Base-by-base conservation (phyloP, 2,797 vertebrate species). In the Spatula clypeata region DNA sequence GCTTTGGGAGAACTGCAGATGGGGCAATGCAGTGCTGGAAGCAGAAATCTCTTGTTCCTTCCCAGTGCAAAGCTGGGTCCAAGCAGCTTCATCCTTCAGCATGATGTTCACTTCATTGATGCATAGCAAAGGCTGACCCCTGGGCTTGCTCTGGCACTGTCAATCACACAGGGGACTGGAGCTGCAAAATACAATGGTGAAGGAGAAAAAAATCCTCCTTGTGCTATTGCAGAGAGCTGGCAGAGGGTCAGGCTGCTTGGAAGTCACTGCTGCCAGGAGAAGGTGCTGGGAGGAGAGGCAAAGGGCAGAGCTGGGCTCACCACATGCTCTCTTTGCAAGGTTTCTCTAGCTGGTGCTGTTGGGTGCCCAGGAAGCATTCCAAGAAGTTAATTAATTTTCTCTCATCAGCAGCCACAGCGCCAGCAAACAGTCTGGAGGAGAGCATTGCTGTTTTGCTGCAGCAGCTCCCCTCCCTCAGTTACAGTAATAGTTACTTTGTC, bases 401-500 rank as follows among this genome's bases (percentile, higher is more conserved):
- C 53, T 83, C 47, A n/a, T 76, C 73, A 72, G 58, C 64, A 80
- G 49, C 62, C 87, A 13, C 62, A 23, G 72, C 0, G 7, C 72
- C 81, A 84, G 86, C 53, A 69, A 67, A 73, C 11, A 60, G 64
- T 29, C 38, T 86, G 67, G 62, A 79, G 58, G 36, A 64, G 53
- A 82, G 11, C 45, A 2, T 58, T 79, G 55, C 32, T 54, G 9
- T 57, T 76, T 62, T 36, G 23, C 81, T 76, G 85, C 38, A 1
- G 66, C 80, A 49, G 80, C 77, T 66, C 42, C 62, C 73, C 58
- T 71, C 73, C 32, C 26, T 24, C 20, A 71, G 55, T 62, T 14
- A 10, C 66, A 17, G 54, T 4, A 21, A 69, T 66, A 87, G 94
- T 94, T 89, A 79, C 95, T 96, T 95, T 91, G 94, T 95, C 96